Evolutionary conservation across 35 echinoderm and acorn worm species (phyloP).

Genomic region (Acanthaster planci): DNA sequence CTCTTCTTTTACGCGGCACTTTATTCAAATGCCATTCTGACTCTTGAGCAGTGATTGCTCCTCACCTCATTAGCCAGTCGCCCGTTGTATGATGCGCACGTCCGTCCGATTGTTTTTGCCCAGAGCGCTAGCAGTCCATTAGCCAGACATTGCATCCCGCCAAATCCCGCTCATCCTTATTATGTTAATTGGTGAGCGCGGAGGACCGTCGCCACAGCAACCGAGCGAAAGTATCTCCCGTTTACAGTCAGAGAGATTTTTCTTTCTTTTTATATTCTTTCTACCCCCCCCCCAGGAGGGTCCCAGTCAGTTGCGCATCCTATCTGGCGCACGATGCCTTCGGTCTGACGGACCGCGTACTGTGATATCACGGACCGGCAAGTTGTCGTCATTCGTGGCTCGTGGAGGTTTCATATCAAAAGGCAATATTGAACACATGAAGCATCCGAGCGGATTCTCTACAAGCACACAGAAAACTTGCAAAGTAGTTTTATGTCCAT

Average conservation of each 20-base stretch:
- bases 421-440: neutral
- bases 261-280: neutral
- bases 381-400: neutral
- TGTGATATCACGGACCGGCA: neutral
- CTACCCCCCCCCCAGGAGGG: too few species aligned
- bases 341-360: neutral
- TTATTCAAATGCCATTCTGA: too few species aligned
- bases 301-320: neutral
- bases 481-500: neutral
- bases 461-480: neutral
- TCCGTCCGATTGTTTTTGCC: too few species aligned
- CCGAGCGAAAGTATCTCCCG: neutral
- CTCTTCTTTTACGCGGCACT: too few species aligned
- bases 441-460: neutral
- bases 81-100: too few species aligned
- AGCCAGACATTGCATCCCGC: neutral
- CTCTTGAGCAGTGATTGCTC: too few species aligned
- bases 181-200: slow-evolving; percentile 17
- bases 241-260: neutral
- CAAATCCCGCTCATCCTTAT: slow-evolving; percentile 6
- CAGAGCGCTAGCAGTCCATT: too few species aligned
- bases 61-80: too few species aligned
- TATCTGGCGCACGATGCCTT: neutral
- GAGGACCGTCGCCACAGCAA: neutral
- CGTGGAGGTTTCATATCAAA: neutral